Conservation (phyloP, 64 coral and sea anemone species). For the Pachyseris speciosa region DNA sequence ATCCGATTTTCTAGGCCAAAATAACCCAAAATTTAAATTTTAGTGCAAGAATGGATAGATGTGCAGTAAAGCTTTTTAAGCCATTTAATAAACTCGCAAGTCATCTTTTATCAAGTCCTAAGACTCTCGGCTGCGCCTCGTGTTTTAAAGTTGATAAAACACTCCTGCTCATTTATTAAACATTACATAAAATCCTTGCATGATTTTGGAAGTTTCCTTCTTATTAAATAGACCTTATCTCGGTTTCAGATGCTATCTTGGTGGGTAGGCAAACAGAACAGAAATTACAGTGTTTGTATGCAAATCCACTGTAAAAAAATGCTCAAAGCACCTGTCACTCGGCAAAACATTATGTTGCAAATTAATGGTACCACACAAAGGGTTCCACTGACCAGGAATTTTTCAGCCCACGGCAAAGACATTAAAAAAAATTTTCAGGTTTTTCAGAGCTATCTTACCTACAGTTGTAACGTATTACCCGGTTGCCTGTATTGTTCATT, state of each 20-base stretch:
- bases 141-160: not conserved
- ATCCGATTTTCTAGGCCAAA: not conserved
- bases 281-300: not conserved
- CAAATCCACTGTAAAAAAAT: conserved; percentile 1
- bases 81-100: too few species aligned
- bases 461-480: not conserved
- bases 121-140: not conserved
- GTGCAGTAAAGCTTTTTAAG: not conserved
- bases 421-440: not conserved
- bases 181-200: conserved; percentile 1
- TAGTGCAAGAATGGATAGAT: not conserved
- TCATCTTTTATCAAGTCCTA: not conserved
- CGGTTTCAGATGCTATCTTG: not conserved
- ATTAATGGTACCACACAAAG: not conserved
- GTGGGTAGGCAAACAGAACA: not conserved
- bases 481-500: not conserved
- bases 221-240: not conserved
- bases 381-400: not conserved
- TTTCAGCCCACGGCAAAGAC: not conserved
- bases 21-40: conserved; percentile 3
- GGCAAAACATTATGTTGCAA: not conserved
- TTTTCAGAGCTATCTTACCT: not conserved
- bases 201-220: not conserved
- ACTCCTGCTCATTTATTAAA: not conserved
- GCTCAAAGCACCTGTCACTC: not conserved